These are phyloP conservation scores for Astatoreochromis straeleni DNA, from an alignment of 2,113 vertebrate genomes.

Conservation along the genomic window DNA sequence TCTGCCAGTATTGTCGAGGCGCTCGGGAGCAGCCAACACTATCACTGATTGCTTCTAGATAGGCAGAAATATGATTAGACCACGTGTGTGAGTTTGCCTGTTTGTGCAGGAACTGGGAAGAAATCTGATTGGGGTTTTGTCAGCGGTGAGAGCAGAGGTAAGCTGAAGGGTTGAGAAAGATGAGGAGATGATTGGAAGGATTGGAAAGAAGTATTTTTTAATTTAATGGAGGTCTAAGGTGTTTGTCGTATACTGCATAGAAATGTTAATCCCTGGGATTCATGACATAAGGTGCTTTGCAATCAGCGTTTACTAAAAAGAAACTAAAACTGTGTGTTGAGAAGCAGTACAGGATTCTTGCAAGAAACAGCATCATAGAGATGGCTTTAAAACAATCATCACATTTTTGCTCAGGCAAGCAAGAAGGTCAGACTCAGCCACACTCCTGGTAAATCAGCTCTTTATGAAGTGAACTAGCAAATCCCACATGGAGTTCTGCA, in stretches of 20 bases:
- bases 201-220: not conserved
- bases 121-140: constrained; percentile 24
- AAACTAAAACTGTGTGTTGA: not conserved
- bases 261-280: not conserved
- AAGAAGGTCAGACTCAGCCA: not conserved
- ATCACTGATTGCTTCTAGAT: constrained; percentile 97
- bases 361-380: not conserved
- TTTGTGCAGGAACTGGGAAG: not conserved
- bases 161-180: constrained; percentile 5
- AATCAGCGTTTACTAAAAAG: not conserved
- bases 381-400: not conserved
- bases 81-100: constrained; percentile 31
- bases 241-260: not conserved
- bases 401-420: not conserved
- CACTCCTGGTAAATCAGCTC: not conserved
- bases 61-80: constrained; percentile 95
- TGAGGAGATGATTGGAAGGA: constrained; percentile 5
- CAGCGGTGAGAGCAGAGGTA: constrained; percentile 15
- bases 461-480: not conserved
- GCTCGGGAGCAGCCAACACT: constrained; percentile 82
- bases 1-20: constrained; percentile 84
- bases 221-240: not conserved
- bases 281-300: not conserved
- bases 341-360: not conserved
- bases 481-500: not conserved